Evolutionary conservation across 2,888 invertebrate genomes (phyloP).

Genomic region (Digitonthophagus gazella): DNA sequence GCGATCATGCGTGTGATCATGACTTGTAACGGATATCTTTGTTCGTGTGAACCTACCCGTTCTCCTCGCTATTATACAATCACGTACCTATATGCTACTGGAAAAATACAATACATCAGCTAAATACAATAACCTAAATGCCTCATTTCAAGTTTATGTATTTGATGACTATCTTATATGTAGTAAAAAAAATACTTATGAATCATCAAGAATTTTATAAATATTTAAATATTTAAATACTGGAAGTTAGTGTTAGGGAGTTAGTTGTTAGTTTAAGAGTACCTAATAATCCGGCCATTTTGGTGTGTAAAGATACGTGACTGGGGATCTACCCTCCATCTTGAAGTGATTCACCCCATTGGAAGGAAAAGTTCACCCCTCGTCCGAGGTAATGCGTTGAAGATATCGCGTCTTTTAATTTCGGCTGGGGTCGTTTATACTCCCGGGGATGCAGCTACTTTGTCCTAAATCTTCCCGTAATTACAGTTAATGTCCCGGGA

Average conservation of each 20-base stretch:
- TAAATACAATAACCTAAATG: no score
- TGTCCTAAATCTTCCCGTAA: not conserved
- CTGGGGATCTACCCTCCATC: not conserved
- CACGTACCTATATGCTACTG: no score
- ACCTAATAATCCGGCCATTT: slow-evolving; percentile 5
- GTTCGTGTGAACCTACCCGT: no score
- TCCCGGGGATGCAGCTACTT: not conserved
- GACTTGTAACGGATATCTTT: slow-evolving; percentile 25
- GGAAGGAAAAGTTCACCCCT: slow-evolving; percentile 23
- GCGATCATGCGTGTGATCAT: slow-evolving; percentile 26
- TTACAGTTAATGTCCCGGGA: not conserved
- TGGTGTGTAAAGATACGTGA: slow-evolving; percentile 1
- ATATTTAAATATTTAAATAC: no score
- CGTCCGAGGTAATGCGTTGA: slow-evolving; percentile 7
- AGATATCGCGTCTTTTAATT: slow-evolving; percentile 13
- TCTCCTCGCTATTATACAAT: no score
- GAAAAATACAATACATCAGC: no score
- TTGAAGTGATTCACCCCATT: slow-evolving; percentile 21
- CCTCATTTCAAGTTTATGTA: no score
- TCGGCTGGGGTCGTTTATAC: not conserved
- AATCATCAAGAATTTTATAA: no score
- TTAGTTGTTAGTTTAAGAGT: no score
- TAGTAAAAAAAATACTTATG: no score
- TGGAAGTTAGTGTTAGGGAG: no score
- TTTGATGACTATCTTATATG: no score